A percentile compares a stretch with the other conserved stretches of the same genome.
Conservation (phyloP, 2,888 invertebrate species). For the Halocaridina rubra region DNA sequence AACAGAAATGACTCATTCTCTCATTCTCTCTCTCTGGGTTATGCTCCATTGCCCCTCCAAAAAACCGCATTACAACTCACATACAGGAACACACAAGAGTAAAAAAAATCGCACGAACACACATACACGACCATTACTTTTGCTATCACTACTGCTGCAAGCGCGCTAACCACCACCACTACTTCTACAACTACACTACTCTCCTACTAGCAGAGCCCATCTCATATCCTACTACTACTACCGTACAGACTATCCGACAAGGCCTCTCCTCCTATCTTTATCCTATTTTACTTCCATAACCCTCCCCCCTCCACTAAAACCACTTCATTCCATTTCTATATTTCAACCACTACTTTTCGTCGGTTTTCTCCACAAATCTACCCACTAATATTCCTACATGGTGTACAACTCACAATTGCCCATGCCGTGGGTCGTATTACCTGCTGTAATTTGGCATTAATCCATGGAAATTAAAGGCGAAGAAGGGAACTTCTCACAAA, state of each 20-base stretch:
- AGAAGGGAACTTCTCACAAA: slow-evolving; percentile 39
- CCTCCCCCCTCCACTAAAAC: no score
- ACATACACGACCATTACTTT: slow-evolving; percentile 13
- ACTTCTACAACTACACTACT: neutral
- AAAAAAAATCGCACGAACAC: no score
- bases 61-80: no score
- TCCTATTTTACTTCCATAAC: no score
- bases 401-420: neutral
- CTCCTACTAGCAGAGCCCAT: no score
- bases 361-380: no score
- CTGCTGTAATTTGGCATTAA: slow-evolving; percentile 23
- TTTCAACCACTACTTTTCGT: no score
- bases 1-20: slow-evolving; percentile 40
- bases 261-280: no score
- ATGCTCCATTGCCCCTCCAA: slow-evolving; percentile 40
- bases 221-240: no score
- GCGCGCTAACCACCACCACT: neutral
- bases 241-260: no score
- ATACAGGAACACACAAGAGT: no score
- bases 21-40: slow-evolving; percentile 38
- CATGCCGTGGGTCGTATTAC: neutral
- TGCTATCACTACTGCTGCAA: neutral
- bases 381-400: neutral
- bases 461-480: slow-evolving; percentile 41
- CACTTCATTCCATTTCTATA: no score